Conservation (phyloP, 2,113 vertebrate species). For the Rutilus rutilus region DNA sequence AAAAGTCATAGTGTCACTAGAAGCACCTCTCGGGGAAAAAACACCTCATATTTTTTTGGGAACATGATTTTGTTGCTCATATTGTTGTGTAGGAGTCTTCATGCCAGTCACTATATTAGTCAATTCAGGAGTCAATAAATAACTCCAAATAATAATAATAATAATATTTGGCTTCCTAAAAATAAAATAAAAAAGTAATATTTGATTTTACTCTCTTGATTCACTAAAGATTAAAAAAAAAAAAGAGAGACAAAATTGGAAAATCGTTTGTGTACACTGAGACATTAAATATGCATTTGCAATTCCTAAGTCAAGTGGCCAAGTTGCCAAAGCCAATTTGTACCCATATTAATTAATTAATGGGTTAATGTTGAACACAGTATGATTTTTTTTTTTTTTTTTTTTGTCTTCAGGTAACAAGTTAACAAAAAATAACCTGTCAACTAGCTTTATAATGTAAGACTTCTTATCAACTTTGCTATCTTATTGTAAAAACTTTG, state of each 20-base stretch:
- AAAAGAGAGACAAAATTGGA: too few relatives aligned
- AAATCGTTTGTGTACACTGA: not conserved
- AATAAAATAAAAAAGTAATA: too few relatives aligned
- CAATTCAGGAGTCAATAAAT: too few relatives aligned
- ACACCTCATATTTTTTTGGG: not conserved
- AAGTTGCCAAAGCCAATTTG: not conserved
- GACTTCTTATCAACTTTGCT: not conserved
- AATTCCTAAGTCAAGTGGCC: not conserved
- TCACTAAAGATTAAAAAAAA: not conserved
- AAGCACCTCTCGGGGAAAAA: not conserved
- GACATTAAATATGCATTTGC: not conserved
- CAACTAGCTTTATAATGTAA: not conserved
- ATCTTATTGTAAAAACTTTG: not conserved
- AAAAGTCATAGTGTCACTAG: not conserved
- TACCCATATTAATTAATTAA: not conserved
- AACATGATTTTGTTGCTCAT: not conserved
- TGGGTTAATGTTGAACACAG: not conserved
- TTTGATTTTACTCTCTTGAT: not conserved
- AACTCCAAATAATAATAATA: too few relatives aligned
- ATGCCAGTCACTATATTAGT: not conserved
- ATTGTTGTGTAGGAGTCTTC: not conserved
- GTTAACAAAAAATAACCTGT: not conserved
- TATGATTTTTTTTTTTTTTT: not conserved
- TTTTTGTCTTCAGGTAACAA: not conserved
- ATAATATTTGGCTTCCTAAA: not conserved